phyloP scores from a whole-genome alignment of 2,888 invertebrate species.

The Epiblema foenella region DNA sequence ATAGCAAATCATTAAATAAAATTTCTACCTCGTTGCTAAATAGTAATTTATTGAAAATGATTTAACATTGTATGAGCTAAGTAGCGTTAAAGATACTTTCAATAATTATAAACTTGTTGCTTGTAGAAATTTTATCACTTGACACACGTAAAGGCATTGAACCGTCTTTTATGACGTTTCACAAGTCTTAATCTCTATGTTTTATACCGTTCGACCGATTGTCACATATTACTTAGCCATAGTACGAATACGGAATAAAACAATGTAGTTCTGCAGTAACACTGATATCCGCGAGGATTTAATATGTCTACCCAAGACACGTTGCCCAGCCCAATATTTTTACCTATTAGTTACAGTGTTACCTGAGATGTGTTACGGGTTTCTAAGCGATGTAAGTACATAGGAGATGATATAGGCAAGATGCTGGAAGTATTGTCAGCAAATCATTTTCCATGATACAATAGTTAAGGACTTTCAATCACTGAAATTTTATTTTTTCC shows the following conservation, averaged over 20 bases:
- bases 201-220: not conserved
- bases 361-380: too few species aligned
- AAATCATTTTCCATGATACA: too few species aligned
- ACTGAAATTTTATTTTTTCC: too few species aligned
- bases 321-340: not conserved
- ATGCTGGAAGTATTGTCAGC: too few species aligned
- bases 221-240: constrained; percentile 20
- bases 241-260: constrained; percentile 1
- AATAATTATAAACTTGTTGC: constrained; percentile 22
- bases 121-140: constrained; percentile 34
- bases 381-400: too few species aligned
- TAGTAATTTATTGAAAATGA: constrained; percentile 32
- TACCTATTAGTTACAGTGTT: not conserved
- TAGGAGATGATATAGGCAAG: too few species aligned
- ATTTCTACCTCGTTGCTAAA: constrained; percentile 22
- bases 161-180: constrained; percentile 34
- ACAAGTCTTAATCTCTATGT: constrained; percentile 8
- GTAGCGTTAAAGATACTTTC: constrained; percentile 32
- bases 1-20: constrained; percentile 27
- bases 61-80: constrained; percentile 26
- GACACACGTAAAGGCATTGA: not conserved
- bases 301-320: not conserved
- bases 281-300: not conserved
- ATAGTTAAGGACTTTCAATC: too few species aligned
- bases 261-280: constrained; percentile 7